Evolutionary conservation across 2,797 vertebrate species (phyloP).

Genomic region (Girardinus metallicus): DNA sequence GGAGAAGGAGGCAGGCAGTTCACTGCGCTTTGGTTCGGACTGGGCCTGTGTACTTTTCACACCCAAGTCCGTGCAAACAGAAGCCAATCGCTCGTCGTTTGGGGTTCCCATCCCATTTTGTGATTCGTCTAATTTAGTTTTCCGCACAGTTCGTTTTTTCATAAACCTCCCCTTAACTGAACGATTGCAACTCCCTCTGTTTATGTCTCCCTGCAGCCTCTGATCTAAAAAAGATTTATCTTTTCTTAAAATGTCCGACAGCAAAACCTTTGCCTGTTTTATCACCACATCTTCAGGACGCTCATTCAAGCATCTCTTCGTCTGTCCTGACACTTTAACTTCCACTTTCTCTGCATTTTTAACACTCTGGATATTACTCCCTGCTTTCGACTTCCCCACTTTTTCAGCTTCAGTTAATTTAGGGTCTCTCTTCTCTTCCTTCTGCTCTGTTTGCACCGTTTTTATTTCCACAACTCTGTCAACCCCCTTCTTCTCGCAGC

Average conservation of each 20-base stretch:
- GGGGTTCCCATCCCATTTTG: conserved; percentile 34
- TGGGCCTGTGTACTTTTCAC: conserved; percentile 30
- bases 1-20: conserved; percentile 42
- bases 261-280: conserved; percentile 77
- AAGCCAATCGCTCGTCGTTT: conserved; percentile 20
- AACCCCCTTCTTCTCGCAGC: conserved; percentile 25
- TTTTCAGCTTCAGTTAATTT: conserved; percentile 19
- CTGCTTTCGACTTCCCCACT: conserved; percentile 11
- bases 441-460: conserved; percentile 9
- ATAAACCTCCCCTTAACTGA: conserved; percentile 19
- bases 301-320: conserved; percentile 13
- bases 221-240: conserved; percentile 43
- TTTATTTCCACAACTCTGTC: conserved; percentile 63
- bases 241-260: conserved; percentile 79
- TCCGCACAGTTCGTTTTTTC: conserved; percentile 42
- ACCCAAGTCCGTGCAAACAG: conserved; percentile 10
- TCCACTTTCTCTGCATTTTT: conserved; percentile 15
- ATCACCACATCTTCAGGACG: conserved; percentile 67
- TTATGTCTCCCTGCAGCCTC: conserved; percentile 42
- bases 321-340: conserved; percentile 26
- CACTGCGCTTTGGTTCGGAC: conserved; percentile 23
- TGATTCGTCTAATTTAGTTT: conserved; percentile 46
- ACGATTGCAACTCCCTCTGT: conserved; percentile 26
- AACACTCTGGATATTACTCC: conserved; percentile 22
- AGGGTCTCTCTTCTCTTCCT: conserved; percentile 24